Base-by-base conservation (phyloP, 2,888 invertebrate genomes). In the Stegophylla sp. region DNA sequence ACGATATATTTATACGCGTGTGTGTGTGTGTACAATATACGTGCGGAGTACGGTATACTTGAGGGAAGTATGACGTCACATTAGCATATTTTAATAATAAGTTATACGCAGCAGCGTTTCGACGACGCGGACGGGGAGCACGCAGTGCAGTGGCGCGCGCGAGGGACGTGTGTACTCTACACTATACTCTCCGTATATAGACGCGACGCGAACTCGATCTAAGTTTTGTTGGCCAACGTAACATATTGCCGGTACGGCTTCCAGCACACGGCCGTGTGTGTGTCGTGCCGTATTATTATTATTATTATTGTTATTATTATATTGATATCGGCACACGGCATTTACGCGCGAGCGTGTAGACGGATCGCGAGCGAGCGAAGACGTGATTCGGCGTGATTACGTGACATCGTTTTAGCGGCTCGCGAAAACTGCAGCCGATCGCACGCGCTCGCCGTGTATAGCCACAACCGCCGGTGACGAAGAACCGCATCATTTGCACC, bases 1-100 rank as follows among this genome's bases (percentile, higher is more conserved):
- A 69, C 20, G 26, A 74, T 56, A 56, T 61, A 34, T 61, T 10
- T 61, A 61, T 61, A 73, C 45, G 45, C 45, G 3, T 74, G 61
- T 61, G 45, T 23, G 23, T n/a, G n/a, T n/a, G 20, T 48, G 17
- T 17, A 10, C 20, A 5, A n/a, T n/a, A 41, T 9, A 59, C 59
- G 41, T 15, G 26, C 15, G 17, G n/a, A 23, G 53, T 26, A 17
- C 51, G 20, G 34, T 34, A 53, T 66, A 76, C 67, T 76, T 45
- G 67, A 59, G 77, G 48, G 77, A 77, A 77, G 77, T 79, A 79
- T 82, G 82, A 82, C 82, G 82, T 82, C 77, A 82, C 82, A 84
- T 84, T 84, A 84, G 84, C 84, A 84, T 84, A 84, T 84, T 84
- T 84, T 84, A 83, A 84, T 83, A 83, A 83, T 84, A 84, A 83